These are phyloP conservation scores for Blastobasis adustella DNA, from an alignment of 2,888 invertebrate species.

Conservation along the genomic window DNA sequence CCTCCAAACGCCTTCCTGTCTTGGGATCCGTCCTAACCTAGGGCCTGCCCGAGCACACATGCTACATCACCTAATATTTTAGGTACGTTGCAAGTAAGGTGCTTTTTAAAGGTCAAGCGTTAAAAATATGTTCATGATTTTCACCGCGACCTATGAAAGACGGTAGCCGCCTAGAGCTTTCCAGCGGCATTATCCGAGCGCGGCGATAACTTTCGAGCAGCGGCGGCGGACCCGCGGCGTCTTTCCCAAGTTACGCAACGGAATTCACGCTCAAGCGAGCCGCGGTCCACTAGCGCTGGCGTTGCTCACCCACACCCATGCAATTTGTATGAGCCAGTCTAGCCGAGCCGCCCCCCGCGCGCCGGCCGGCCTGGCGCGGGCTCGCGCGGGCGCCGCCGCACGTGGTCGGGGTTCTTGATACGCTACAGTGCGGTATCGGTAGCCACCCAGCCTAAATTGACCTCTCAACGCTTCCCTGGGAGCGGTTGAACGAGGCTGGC, in stretches of 20 bases:
- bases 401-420: slow-evolving; percentile 63
- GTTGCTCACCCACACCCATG: slow-evolving; percentile 68
- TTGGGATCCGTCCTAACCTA: too few species aligned
- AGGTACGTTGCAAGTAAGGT: too few species aligned
- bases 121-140: too few species aligned
- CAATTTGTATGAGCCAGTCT: slow-evolving; percentile 57
- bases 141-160: too few species aligned
- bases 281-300: slow-evolving; percentile 62
- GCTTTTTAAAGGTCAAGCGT: too few species aligned
- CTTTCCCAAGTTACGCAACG: slow-evolving; percentile 71
- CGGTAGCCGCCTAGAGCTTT: slow-evolving; percentile 39
- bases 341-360: slow-evolving; percentile 31
- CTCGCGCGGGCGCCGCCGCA: slow-evolving; percentile 41
- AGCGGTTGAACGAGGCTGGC: slow-evolving; percentile 10
- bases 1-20: too few species aligned
- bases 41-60: too few species aligned
- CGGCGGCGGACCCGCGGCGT: slow-evolving; percentile 10
- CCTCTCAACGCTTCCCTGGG: slow-evolving; percentile 24
- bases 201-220: slow-evolving; percentile 28
- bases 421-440: slow-evolving; percentile 66
- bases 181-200: slow-evolving; percentile 53
- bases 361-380: slow-evolving; percentile 26
- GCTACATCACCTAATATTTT: too few species aligned
- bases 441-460: slow-evolving; percentile 34
- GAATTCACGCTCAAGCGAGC: slow-evolving; percentile 70